A percentile compares a stretch with the other conserved stretches of the same genome.
Conservation (phyloP, 92 coral and sea anemone species). For the Umimayanthus kanabou region DNA sequence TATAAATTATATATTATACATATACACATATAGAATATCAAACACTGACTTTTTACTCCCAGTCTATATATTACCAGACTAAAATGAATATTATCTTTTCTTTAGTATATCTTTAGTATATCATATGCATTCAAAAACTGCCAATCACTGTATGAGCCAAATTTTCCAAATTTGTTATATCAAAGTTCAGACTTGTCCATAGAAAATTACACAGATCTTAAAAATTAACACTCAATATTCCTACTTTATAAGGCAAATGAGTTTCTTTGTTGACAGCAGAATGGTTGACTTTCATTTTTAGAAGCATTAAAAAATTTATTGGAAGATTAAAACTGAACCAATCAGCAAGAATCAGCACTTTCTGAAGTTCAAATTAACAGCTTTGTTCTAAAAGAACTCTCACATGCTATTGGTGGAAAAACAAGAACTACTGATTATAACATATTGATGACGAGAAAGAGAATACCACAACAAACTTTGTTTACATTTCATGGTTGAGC, state of each 20-base stretch:
- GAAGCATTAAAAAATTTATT: background rate
- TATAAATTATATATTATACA: too few relatives aligned
- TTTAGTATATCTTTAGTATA: background rate
- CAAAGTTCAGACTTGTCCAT: background rate
- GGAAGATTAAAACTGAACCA: slow-evolving; percentile 8
- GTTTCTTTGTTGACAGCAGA: background rate
- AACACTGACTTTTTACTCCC: too few relatives aligned
- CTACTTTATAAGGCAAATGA: background rate
- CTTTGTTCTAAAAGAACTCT: background rate
- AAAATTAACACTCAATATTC: background rate
- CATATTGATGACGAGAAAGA: background rate
- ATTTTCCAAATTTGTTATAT: background rate
- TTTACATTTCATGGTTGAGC: background rate
- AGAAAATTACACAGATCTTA: background rate
- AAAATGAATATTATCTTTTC: too few relatives aligned
- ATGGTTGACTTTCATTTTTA: background rate
- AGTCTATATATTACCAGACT: too few relatives aligned
- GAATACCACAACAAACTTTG: slow-evolving; percentile 18
- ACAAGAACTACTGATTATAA: background rate
- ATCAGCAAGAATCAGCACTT: slow-evolving; percentile 19
- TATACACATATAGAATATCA: too few relatives aligned
- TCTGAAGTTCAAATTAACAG: slow-evolving; percentile 6
- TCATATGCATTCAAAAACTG: background rate
- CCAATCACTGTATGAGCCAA: background rate
- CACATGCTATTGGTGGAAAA: background rate